Base-by-base conservation (phyloP, 2,888 invertebrate genomes). In the Limnephilus rhombicus region DNA sequence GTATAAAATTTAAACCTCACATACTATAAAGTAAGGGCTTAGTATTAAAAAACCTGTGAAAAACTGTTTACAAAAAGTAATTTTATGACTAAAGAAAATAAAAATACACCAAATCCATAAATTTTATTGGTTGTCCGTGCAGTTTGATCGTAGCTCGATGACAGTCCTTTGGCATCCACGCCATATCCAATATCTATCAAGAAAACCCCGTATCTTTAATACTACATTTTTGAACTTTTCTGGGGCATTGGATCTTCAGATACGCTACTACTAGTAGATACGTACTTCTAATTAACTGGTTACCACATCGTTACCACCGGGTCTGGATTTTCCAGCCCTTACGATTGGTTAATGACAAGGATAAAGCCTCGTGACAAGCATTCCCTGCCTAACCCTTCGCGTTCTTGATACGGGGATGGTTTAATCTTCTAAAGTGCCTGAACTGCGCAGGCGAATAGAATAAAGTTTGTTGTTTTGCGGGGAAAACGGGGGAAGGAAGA, bases 381-480 rank as follows among this genome's bases (percentile, higher is more conserved):
- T 37, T 45, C 85, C 80, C 68, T 89, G 68, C 81, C 81, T 31
- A 81, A 81, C 80, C 89, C 80, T 49, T 89, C 68, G 31, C 68
- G 68, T 88, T 88, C 53, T 88, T 86, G 37, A 86, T 68, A 34
- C 45, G 45, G 89, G 81, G 41, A 80, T 41, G 89, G 45, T 92
- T 91, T 92, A 92, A 92, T 92, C 91, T 91, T 91, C 85, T 31
- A 89, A 89, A 92, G 91, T 92, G 92, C 92, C 89, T 91, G 53
- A 89, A 91, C 89, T 91, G 81, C 3, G 34, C 34, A 88, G 80
- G 68, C 89, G 13, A 31, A 89, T n/a, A 45, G 29, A 45, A 89
- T 80, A 89, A 89, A 89, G 80, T 89, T 89, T 81, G 89, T 88
- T 88, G 88, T 89, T 89, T 89, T 89, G 89, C 5, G 80, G 37